These are phyloP conservation scores for Syngnathus acus DNA, from an alignment of 2,797 vertebrate genomes.

Conservation along the genomic window DNA sequence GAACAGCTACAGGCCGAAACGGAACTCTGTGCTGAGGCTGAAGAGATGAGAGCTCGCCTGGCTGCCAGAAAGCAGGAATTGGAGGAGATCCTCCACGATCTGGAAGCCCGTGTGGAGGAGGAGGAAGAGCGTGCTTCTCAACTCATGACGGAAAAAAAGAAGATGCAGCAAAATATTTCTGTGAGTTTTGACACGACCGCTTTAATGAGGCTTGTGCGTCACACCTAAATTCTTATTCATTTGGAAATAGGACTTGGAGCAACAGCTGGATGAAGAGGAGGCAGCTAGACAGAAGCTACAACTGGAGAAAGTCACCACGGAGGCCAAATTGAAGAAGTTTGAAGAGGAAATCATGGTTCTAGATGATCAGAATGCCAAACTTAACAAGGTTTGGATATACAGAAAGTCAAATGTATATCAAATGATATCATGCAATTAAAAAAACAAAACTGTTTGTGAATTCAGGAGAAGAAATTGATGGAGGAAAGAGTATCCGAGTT, in stretches of 20 bases:
- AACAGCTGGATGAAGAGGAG: conserved; percentile 95
- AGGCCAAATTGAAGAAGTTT: conserved; percentile 91
- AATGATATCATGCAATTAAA: no score
- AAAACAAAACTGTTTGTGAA: conserved; percentile 1
- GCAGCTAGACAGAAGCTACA: conserved; percentile 92
- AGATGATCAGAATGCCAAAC: conserved; percentile 91
- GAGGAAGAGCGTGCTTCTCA: conserved; percentile 91
- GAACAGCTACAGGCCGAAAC: conserved; percentile 98
- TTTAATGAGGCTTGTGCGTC: not conserved
- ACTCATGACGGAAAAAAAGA: conserved; percentile 82
- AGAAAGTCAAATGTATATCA: no score
- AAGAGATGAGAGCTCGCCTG: conserved; percentile 91
- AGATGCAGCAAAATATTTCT: conserved; percentile 96
- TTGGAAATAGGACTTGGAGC: conserved; percentile 82
- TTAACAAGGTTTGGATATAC: conserved; percentile 77
- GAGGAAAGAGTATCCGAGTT: conserved; percentile 93
- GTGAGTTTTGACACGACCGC: conserved; percentile 49
- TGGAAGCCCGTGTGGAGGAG: conserved; percentile 93
- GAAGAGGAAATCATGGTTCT: conserved; percentile 90
- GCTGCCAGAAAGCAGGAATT: conserved; percentile 93
- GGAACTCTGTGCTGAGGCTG: conserved; percentile 91
- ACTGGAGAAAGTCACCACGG: conserved; percentile 90
- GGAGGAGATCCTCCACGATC: conserved; percentile 95
- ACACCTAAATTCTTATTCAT: not conserved
- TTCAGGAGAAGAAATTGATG: conserved; percentile 90